Evolutionary conservation across 2,797 vertebrate genomes (phyloP), one percentile per base, ranked within the genome.

Genomic region (Periophthalmus magnuspinnatus): DNA sequence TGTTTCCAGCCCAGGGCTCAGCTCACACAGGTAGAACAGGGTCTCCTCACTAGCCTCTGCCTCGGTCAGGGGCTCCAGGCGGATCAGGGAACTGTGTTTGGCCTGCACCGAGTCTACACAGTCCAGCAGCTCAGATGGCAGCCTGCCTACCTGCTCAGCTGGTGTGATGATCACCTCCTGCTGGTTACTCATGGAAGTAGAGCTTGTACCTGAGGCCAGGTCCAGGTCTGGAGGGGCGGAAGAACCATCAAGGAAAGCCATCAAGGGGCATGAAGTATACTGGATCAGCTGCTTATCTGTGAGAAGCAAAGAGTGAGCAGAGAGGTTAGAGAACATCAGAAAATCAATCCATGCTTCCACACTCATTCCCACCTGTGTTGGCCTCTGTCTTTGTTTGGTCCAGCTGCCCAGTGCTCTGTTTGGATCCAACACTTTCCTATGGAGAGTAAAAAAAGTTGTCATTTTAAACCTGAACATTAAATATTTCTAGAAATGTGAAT

Each of bases 271-370:
- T 0, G 94, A 93, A 2, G 96, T 98, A 80, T 97, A 98, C 86
- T 99, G 97, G 86, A 98, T 93, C 83, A 99, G 88, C 81, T 96
- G 97, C 74, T 96, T 97, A 72, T 96, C 97, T 97, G 73, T 38
- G 67, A 5, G 72, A 7, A 69, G 16, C 10, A 70, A 4, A 59
- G 3, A 9, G 24, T 5, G 45, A 62, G 21, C 16, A 58, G 22
- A 7, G 16, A 57, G 9, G 21, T 22, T 21, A 22, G 21, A 57
- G 55, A 16, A 2, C 55, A 57, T 57, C 22, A 5, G 9, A 56
- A 24, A 56, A 55, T 24, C 52, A 22, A 13, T 22, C 21, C 6
- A 13, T 11, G 17, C 16, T 50, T 52, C 7, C 48, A 52, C 6
- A 52, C 6, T 24, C 14, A 24, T 34, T 11, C 85, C 67, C 9